A percentile compares a stretch with the other conserved stretches of the same genome.
phyloP scores from a whole-genome alignment of 2,113 vertebrate species.

The Potamarius usumacintae region DNA sequence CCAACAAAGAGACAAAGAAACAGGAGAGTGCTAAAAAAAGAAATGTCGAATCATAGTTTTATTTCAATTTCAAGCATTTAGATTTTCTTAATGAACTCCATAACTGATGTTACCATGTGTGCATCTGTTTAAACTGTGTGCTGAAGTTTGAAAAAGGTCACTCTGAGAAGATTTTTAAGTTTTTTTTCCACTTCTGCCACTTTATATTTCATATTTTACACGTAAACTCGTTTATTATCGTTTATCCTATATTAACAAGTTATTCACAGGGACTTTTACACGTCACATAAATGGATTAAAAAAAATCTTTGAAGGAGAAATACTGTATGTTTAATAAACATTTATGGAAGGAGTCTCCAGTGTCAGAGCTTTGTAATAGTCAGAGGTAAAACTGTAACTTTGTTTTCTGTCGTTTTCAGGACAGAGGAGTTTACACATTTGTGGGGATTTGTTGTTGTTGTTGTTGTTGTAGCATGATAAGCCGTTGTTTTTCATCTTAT shows the following conservation, averaged over 20 bases:
- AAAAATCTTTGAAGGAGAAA: background rate
- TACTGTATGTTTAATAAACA: background rate
- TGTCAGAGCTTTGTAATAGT: background rate
- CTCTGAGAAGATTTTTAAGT: background rate
- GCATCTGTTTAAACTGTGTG: background rate
- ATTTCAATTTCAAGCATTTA: slow-evolving; percentile 54
- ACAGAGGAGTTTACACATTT: background rate
- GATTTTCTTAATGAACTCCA: slow-evolving; percentile 61
- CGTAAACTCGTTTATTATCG: background rate
- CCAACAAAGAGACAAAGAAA: background rate
- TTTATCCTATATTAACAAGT: background rate
- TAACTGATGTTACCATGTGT: slow-evolving; percentile 13
- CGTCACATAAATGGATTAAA: background rate
- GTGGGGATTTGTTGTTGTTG: no score
- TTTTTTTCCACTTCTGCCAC: background rate
- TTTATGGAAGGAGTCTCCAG: background rate
- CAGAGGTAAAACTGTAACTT: background rate
- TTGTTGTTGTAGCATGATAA: background rate
- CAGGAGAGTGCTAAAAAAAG: background rate
- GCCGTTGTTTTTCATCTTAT: background rate
- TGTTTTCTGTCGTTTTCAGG: background rate
- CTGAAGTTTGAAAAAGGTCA: background rate
- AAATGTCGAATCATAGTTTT: slow-evolving; percentile 29
- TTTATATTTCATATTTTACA: background rate
- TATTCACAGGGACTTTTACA: background rate